Evolutionary conservation across 2,888 invertebrate species (phyloP), one percentile per base, ranked within the genome.

Genomic region (Sarcophaga rosellei): DNA sequence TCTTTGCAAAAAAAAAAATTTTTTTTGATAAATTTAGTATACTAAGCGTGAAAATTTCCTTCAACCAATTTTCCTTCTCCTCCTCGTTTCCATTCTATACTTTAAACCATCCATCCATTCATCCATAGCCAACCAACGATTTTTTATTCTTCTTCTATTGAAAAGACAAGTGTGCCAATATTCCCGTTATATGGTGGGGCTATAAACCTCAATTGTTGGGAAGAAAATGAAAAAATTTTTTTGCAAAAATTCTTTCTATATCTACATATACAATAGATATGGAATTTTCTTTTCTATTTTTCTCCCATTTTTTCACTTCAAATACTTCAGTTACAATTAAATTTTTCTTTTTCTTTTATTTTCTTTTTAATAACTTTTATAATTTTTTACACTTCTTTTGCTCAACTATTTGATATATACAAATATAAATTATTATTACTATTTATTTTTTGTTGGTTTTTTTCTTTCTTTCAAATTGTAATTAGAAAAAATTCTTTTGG

Each of bases 401-500:
- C 66, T 81, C 77, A 81, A 74, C 70, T 84, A 73, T 90, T 77
- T 82, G 45, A n/a, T 47, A 53, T 68, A 72, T 66, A 35, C 35
- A 35, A 53, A 53, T 53, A 90, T 89, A 89, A 90, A 77, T 74
- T 45, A n/a, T 61, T 90, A 88, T 35, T 35, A 35, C 35, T 35
- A 35, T 35, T 35, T 35, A 35, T 35, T 35, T 35, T 35, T 35
- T 35, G 35, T 35, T 25, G 85, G n/a, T 87, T 89, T 88, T 88
- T 88, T 77, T 85, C 78, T 73, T 84, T 84, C 84, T 85, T 87
- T 88, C 86, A 88, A 79, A 87, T 86, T 88, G 86, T 89, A 90
- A 89, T 88, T 89, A 90, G 90, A 90, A 91, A 90, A 89, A 90
- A 89, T 90, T 90, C 89, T 86, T 90, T 91, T 90, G 89, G 89